phyloP scores from a whole-genome alignment of 2,113 vertebrate species.

The Acanthisitta chloris region DNA sequence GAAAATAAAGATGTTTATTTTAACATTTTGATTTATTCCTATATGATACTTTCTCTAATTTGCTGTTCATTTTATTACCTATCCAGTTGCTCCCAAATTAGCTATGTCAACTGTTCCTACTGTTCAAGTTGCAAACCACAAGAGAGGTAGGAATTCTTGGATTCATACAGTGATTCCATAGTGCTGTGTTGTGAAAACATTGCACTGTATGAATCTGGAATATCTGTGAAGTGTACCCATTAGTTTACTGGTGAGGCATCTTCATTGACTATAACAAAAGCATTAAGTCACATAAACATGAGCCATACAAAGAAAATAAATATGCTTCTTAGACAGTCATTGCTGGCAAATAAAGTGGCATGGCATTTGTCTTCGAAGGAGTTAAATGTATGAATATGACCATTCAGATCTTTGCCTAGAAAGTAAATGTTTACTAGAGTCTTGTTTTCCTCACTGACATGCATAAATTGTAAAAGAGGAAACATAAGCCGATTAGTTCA shows the following conservation, averaged over 20 bases:
- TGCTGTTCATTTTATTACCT: conserved; percentile 79
- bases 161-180: conserved; percentile 82
- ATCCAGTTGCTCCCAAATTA: conserved; percentile 91
- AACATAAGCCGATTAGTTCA: background rate
- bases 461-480: background rate
- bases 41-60: conserved; percentile 69
- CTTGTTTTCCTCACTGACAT: background rate
- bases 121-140: conserved; percentile 95
- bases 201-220: conserved; percentile 84
- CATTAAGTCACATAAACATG: conserved; percentile 7
- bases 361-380: conserved; percentile 45
- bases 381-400: background rate
- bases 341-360: background rate
- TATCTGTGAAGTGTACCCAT: conserved; percentile 76
- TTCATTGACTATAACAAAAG: conserved; percentile 37
- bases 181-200: conserved; percentile 75
- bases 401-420: background rate
- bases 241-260: conserved; percentile 67
- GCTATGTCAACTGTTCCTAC: conserved; percentile 92
- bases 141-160: conserved; percentile 94
- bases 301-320: background rate
- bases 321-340: background rate
- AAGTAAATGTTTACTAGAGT: background rate
- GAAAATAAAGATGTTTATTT: conserved; percentile 23
- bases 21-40: conserved; percentile 53